Evolutionary conservation across 2,113 vertebrate species (phyloP), one percentile per base, ranked within the genome.

Genomic region (Paramormyrops kingsleyae): DNA sequence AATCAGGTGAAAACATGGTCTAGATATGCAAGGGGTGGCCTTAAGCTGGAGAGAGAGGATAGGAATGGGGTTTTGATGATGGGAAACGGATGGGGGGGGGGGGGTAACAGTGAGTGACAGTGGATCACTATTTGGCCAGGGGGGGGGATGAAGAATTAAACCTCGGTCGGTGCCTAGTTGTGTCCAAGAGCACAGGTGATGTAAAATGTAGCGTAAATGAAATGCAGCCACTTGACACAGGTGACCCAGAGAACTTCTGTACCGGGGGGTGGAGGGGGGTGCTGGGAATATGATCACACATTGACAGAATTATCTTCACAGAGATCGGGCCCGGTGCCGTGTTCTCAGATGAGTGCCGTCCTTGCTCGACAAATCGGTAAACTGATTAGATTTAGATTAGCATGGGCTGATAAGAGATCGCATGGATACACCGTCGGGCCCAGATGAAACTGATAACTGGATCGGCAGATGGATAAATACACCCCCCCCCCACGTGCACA

Each of bases 141-240:
- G 87, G 35, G 35, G 89, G 88, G 89, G 9, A 46, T 66, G 88
- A 44, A 90, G 91, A 91, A 91, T 89, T 13, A 89, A 88, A 92
- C 91, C 89, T 66, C 52, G 42, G 19, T 88, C 46, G 53, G 84
- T 89, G 56, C 91, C 88, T 87, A 86, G 42, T 85, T 90, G 91
- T 89, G 77, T 89, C 91, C 89, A 91, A 90, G 92, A 92, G 89
- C 46, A 42, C 85, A 88, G 91, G 92, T 27, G 84, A 89, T 66
- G 88, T 88, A 77, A 90, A 94, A 92, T 59, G 89, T 93, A 94
- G 92, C 92, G 92, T 92, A 89, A 92, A 90, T 92, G 93, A 95
- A 96, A 93, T 94, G 94, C 94, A 94, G 94, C 95, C 94, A 94
- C 95, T 96, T 96, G 96, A 94, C 95, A 94, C 92, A 84, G 92